Percentiles rank a stretch among this genome's conserved stretches.
phyloP scores from a whole-genome alignment of 2,888 invertebrate species.

The Aspidiotus destructor region DNA sequence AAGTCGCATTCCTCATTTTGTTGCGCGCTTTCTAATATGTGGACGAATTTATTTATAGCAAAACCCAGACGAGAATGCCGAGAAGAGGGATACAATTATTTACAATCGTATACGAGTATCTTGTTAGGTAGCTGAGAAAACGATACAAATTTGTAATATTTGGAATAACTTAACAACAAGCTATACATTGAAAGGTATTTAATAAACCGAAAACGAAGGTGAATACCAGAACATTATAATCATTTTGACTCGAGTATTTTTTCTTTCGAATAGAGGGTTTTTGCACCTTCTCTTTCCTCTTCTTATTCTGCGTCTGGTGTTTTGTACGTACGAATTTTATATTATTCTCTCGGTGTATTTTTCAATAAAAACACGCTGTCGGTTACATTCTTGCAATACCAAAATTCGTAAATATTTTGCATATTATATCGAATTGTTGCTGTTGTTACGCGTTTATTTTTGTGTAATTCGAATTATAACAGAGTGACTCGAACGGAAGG shows the following conservation, averaged over 20 bases:
- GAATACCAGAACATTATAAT: not conserved
- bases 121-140: slow-evolving; percentile 19
- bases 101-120: not conserved
- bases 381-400: too few relatives aligned
- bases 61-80: not conserved
- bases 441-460: too few relatives aligned
- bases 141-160: slow-evolving; percentile 30
- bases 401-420: too few relatives aligned
- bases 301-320: too few relatives aligned
- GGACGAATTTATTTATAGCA: not conserved
- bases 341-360: too few relatives aligned
- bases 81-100: not conserved
- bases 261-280: not conserved
- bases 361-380: too few relatives aligned
- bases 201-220: slow-evolving; percentile 2
- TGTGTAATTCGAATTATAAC: too few relatives aligned
- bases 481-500: too few relatives aligned
- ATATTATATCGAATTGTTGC: too few relatives aligned
- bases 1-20: not conserved
- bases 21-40: not conserved
- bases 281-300: too few relatives aligned
- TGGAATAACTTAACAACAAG: slow-evolving; percentile 16
- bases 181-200: not conserved
- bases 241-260: not conserved
- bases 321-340: too few relatives aligned